Percentiles rank a stretch among this genome's conserved stretches.
Evolutionary conservation across 2,113 vertebrate species (phyloP).

Genomic region (Scomber japonicus): DNA sequence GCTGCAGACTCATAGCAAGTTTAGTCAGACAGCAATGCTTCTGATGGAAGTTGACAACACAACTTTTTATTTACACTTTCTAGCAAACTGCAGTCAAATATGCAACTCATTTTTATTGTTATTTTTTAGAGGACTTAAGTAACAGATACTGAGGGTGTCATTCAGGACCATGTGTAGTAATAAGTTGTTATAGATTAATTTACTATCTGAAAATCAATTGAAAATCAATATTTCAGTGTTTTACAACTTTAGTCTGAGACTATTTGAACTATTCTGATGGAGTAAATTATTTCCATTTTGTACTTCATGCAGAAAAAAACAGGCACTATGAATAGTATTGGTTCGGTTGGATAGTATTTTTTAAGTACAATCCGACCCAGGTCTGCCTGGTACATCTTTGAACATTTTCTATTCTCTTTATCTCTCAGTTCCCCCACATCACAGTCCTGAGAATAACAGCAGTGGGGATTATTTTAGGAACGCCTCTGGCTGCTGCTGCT

Average conservation of each 20-base stretch:
- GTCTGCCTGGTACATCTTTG: slow-evolving; percentile 23
- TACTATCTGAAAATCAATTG: not conserved
- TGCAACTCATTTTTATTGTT: not conserved
- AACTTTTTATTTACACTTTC: not conserved
- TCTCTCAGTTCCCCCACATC: slow-evolving; percentile 21
- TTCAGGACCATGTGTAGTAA: not conserved
- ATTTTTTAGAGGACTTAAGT: not conserved
- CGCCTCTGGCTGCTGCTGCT: slow-evolving; percentile 40
- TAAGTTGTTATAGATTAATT: not conserved
- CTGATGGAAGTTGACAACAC: not conserved
- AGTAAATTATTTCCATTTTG: not conserved
- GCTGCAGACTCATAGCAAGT: slow-evolving; percentile 1
- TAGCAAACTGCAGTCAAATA: not conserved
- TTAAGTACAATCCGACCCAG: slow-evolving; percentile 11
- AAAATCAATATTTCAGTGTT: slow-evolving; percentile 3
- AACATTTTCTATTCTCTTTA: slow-evolving; percentile 12
- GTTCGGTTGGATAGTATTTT: not conserved
- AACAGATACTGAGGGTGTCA: not conserved
- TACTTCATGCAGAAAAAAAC: slow-evolving; percentile 27
- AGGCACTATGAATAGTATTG: slow-evolving; percentile 17
- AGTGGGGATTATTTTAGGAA: slow-evolving; percentile 35
- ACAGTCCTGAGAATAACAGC: slow-evolving; percentile 42
- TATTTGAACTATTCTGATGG: not conserved
- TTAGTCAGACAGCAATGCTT: not conserved
- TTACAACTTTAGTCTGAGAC: slow-evolving; percentile 9